Conservation (phyloP, 2,888 invertebrate genomes). For the Cepaea hortensis region DNA sequence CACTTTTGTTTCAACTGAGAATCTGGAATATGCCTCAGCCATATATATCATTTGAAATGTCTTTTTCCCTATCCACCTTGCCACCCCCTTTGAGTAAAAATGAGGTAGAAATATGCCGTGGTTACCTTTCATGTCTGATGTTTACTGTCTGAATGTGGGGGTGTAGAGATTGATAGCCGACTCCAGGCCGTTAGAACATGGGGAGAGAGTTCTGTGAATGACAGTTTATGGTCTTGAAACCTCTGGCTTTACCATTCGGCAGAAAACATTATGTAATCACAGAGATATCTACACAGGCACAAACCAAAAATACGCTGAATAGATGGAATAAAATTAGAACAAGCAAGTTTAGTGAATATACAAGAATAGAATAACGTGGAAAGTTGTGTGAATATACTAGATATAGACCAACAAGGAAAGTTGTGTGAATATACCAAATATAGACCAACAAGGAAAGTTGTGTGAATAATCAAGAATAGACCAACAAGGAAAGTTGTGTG, state of each 20-base stretch:
- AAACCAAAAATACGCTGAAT: too few relatives aligned
- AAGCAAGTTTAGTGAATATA: neutral
- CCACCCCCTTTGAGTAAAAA: neutral
- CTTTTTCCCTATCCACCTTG: neutral
- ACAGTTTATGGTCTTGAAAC: slow-evolving; percentile 17
- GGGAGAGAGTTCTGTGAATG: neutral
- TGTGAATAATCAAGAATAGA: too few relatives aligned
- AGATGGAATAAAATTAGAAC: neutral
- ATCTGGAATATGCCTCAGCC: too few relatives aligned
- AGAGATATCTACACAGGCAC: neutral
- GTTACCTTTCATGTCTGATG: slow-evolving; percentile 14
- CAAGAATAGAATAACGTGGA: too few relatives aligned
- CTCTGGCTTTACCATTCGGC: slow-evolving; percentile 18
- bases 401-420: too few relatives aligned
- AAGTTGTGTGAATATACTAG: too few relatives aligned
- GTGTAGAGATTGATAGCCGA: slow-evolving; percentile 8
- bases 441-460: too few relatives aligned
- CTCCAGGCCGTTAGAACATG: neutral
- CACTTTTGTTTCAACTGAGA: too few relatives aligned
- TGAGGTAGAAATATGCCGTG: neutral
- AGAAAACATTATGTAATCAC: slow-evolving; percentile 13
- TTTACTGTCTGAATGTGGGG: too few relatives aligned
- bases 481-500: too few relatives aligned
- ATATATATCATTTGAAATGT: neutral
- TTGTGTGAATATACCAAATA: too few relatives aligned